Conservation (phyloP, 2,797 vertebrate species). For the Sitta carolinensis region DNA sequence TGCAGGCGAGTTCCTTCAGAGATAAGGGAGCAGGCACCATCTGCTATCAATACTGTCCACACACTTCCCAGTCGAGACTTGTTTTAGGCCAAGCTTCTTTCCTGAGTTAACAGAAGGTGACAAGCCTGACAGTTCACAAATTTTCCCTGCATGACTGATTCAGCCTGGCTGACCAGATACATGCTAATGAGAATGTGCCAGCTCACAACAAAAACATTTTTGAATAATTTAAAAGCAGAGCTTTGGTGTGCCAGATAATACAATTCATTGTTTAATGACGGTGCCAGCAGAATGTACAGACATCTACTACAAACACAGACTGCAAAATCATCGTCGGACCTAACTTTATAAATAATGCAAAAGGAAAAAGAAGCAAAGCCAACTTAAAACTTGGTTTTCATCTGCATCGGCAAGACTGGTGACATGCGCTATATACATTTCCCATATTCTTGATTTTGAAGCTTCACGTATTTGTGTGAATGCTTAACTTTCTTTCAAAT, state of each 20-base stretch:
- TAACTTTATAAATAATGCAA: conserved; percentile 12
- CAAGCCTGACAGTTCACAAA: conserved; percentile 79
- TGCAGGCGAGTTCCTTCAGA: not conserved
- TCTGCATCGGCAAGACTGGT: not conserved
- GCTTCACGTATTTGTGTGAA: not conserved
- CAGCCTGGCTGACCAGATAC: conserved; percentile 74
- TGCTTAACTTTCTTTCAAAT: not conserved
- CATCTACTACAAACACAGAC: not conserved
- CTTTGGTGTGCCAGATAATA: conserved; percentile 55
- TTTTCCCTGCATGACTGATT: conserved; percentile 80
- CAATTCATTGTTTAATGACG: conserved; percentile 51
- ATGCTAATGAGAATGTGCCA: conserved; percentile 81
- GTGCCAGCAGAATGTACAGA: conserved; percentile 4
- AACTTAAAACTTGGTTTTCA: not conserved
- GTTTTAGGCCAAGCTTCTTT: conserved; percentile 70
- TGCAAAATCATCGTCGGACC: conserved; percentile 16
- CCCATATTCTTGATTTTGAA: not conserved
- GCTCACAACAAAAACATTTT: conserved; percentile 73
- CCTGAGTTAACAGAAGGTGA: conserved; percentile 83
- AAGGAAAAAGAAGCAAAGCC: not conserved
- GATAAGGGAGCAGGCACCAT: conserved; percentile 33
- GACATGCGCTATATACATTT: not conserved
- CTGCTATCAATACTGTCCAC: conserved; percentile 68
- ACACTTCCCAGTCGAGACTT: conserved; percentile 63
- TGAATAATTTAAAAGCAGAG: conserved; percentile 74